Evolutionary conservation across 2,797 vertebrate genomes (phyloP).

Genomic region (Florisuga fusca): DNA sequence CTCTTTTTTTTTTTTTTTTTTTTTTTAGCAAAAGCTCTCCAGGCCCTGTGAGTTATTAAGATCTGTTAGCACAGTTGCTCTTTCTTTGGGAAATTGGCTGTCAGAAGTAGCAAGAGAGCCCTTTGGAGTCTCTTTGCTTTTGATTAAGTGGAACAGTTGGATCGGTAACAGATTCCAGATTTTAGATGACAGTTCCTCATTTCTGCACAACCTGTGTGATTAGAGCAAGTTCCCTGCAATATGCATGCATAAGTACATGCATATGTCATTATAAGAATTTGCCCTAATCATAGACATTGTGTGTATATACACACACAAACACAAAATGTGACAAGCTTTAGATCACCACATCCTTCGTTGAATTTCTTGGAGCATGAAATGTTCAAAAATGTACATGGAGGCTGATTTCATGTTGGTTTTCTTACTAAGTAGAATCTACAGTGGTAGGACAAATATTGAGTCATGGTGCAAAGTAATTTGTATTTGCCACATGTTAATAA

Average conservation of each 20-base stretch:
- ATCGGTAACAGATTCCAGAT: constrained; percentile 62
- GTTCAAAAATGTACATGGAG: background rate
- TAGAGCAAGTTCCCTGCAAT: background rate
- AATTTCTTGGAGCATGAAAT: background rate
- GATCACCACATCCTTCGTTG: background rate
- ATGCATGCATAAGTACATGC: background rate
- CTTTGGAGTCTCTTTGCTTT: constrained; percentile 68
- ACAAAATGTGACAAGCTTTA: background rate
- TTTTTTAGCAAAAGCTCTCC: constrained; percentile 50
- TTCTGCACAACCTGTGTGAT: constrained; percentile 22
- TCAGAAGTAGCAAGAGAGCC: constrained; percentile 68
- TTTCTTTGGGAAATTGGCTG: constrained; percentile 75
- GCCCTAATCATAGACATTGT: background rate
- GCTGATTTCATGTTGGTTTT: background rate
- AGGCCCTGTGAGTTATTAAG: constrained; percentile 74
- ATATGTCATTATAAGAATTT: background rate
- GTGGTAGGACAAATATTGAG: background rate
- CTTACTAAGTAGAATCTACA: background rate
- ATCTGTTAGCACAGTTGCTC: constrained; percentile 76
- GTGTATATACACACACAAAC: background rate
- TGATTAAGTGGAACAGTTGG: constrained; percentile 75
- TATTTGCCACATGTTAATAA: background rate
- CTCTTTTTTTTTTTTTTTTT: background rate
- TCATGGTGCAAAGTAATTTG: background rate
- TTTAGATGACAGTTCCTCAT: constrained; percentile 55